These are phyloP conservation scores for Poeciliopsis prolifica DNA, from an alignment of 2,113 vertebrate species.

Conservation along the genomic window DNA sequence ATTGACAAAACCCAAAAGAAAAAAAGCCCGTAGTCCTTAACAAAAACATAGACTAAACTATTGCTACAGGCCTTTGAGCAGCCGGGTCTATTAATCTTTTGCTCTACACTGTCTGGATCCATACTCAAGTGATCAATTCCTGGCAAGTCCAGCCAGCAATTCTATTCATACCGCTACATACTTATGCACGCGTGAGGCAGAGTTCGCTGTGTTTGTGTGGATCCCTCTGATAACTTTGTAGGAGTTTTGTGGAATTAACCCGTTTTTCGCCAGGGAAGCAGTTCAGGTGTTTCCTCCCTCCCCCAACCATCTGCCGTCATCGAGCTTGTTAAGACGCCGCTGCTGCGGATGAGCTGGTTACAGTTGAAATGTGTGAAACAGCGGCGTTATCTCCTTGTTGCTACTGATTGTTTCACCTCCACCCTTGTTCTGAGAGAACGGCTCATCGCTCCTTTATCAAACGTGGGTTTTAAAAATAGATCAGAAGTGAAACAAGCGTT, in stretches of 20 bases:
- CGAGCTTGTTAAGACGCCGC: neutral
- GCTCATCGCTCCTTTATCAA: conserved; percentile 22
- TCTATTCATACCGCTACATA: conserved; percentile 8
- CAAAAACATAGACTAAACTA: too few species aligned
- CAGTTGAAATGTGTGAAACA: neutral
- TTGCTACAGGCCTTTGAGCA: too few species aligned
- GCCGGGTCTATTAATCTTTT: conserved; percentile 5
- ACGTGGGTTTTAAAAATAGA: conserved; percentile 4
- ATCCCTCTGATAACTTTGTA: conserved; percentile 1
- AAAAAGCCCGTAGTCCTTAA: too few species aligned
- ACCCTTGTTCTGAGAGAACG: neutral
- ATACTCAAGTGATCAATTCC: conserved; percentile 40
- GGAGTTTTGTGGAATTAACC: neutral
- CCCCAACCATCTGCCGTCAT: conserved; percentile 6
- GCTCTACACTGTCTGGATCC: conserved; percentile 21
- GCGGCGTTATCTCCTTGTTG: neutral
- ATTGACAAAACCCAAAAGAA: too few species aligned
- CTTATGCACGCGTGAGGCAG: neutral
- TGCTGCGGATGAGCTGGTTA: neutral
- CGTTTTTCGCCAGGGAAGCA: neutral
- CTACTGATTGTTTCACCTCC: conserved; percentile 1
- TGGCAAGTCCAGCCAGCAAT: conserved; percentile 13
- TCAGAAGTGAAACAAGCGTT: neutral
- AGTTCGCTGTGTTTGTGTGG: neutral
- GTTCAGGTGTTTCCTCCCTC: neutral